Percentiles rank a stretch among this genome's conserved stretches.
Evolutionary conservation across 1,140 invertebrate species (phyloP).

Genomic region (Protaetia brevitarsis): DNA sequence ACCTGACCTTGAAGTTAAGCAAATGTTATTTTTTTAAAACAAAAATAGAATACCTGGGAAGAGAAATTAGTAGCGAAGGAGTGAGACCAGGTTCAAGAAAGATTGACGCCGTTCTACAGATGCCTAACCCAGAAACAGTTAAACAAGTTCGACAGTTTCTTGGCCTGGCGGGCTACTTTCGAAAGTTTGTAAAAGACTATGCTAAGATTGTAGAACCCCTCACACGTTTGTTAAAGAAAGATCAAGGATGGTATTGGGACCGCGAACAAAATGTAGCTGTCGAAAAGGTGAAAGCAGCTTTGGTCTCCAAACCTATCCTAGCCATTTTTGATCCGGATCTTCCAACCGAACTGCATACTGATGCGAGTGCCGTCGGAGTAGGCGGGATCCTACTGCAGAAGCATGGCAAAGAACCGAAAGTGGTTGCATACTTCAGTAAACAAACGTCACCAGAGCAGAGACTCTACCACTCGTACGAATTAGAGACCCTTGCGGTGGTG

Average conservation of each 20-base stretch:
- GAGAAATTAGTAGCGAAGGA: neutral
- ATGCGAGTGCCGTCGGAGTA: slow-evolving; percentile 39
- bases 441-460: neutral
- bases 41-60: neutral
- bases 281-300: slow-evolving; percentile 25
- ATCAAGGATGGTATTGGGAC: neutral
- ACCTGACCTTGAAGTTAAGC: neutral
- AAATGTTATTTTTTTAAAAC: neutral
- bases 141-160: slow-evolving; percentile 43
- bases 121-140: slow-evolving; percentile 35
- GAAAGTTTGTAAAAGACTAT: slow-evolving; percentile 35
- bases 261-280: neutral
- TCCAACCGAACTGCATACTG: slow-evolving; percentile 41
- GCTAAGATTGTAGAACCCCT: neutral
- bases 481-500: slow-evolving; percentile 32
- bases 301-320: slow-evolving; percentile 42
- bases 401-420: neutral
- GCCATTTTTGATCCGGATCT: slow-evolving; percentile 34
- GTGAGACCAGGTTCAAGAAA: slow-evolving; percentile 23
- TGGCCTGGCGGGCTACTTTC: slow-evolving; percentile 42
- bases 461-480: slow-evolving; percentile 28
- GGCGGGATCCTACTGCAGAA: slow-evolving; percentile 39
- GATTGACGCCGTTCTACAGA: slow-evolving; percentile 38
- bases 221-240: neutral
- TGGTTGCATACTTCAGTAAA: neutral